Evolutionary conservation across 2,113 vertebrate genomes (phyloP).

Genomic region (Psilopsiagon aymara): DNA sequence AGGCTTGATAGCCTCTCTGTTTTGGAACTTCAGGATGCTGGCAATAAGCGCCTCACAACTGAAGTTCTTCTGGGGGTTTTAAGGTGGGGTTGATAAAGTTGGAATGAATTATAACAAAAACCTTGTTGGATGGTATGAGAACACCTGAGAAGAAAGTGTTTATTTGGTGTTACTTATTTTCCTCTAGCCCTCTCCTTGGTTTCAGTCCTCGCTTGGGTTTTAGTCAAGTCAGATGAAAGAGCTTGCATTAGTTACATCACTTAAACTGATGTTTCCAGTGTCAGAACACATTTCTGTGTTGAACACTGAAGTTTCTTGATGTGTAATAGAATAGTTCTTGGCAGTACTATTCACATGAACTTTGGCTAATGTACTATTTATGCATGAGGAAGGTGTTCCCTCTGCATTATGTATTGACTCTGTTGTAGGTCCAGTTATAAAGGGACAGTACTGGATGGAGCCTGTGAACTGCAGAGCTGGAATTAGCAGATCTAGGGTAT

Average conservation of each 20-base stretch:
- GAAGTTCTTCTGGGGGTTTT: neutral
- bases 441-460: neutral
- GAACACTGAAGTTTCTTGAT: neutral
- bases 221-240: neutral
- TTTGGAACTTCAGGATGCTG: neutral
- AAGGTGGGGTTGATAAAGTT: neutral
- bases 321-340: neutral
- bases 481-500: neutral
- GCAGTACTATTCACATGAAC: neutral
- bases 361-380: neutral
- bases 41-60: neutral
- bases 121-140: neutral
- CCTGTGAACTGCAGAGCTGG: neutral
- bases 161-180: neutral
- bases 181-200: neutral
- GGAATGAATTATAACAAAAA: neutral
- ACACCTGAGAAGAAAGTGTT: neutral
- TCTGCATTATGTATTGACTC: neutral
- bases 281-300: rapidly evolving
- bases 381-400: neutral
- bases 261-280: neutral
- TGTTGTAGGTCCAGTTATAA: neutral
- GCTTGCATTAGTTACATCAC: neutral
- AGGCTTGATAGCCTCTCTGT: neutral
- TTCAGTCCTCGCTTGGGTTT: neutral